phyloP scores from a whole-genome alignment of 2,113 vertebrate genomes.

The Trogon melanurus region DNA sequence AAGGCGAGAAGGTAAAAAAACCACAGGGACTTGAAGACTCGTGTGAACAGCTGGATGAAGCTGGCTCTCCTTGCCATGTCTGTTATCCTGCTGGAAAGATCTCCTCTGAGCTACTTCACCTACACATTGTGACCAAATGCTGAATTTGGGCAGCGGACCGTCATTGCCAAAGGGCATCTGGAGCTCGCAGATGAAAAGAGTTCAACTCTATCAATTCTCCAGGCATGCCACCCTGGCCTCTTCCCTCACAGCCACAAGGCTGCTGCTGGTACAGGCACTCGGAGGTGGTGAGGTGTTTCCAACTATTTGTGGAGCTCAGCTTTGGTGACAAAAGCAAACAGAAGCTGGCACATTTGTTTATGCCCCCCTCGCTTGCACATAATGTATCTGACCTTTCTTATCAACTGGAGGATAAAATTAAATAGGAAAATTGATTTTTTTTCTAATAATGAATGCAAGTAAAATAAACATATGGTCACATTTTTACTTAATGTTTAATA shows the following conservation, averaged over 20 bases:
- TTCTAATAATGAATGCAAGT: not conserved
- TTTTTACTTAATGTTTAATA: not conserved
- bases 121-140: not conserved
- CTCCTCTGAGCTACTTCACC: not conserved
- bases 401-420: not conserved
- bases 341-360: not conserved
- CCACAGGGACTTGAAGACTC: not conserved
- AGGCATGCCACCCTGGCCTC: not conserved
- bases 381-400: not conserved
- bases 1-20: not conserved
- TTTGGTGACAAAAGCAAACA: not conserved
- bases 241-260: not conserved
- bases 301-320: not conserved
- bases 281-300: accelerated
- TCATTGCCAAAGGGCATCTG: not conserved
- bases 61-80: not conserved
- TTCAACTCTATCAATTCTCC: not conserved
- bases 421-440: not conserved
- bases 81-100: not conserved
- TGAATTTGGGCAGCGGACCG: not conserved
- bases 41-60: not conserved
- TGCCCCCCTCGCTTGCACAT: not conserved
- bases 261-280: not conserved
- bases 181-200: not conserved
- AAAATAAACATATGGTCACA: not conserved